Evolutionary conservation across 2,797 vertebrate species (phyloP), one percentile per base, ranked within the genome.

Genomic region (Sebastes minor): DNA sequence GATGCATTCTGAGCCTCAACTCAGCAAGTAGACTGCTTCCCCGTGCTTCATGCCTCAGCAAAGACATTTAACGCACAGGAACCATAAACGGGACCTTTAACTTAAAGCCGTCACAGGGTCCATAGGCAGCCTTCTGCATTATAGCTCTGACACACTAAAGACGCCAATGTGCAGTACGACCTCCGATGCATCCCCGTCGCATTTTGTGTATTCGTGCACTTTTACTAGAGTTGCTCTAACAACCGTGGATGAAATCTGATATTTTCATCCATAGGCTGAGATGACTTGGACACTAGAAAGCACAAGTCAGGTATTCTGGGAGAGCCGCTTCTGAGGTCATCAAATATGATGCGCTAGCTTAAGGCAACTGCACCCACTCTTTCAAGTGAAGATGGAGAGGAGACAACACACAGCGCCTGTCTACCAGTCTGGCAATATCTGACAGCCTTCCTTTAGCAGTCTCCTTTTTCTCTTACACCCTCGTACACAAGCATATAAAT

Each of bases 281-380:
- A 77, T 55, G 84, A 69, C 74, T 73, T 62, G 87, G 78, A 69
- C 69, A 61, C 73, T 76, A 74, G 78, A 87, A 86, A 79, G 80
- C 73, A 73, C 25, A 65, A 85, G 86, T 91, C 84, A 89, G 86
- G 75, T 88, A 84, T 83, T 90, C 80, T 77, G 83, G 69, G 80
- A 81, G 81, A 90, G 83, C 71, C 23, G 76, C 80, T 88, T 89
- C 84, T 81, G 78, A 90, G 87, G 89, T 92, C 89, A 92, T 94
- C 87, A 88, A 84, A 91, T 91, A 83, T 77, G 81, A 93, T 86
- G 76, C 80, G 78, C 78, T 90, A 46, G 88, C 92, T 92, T 81
- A 78, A 76, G 89, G 89, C 89, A 73, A 85, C 68, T 81, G 82
- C 82, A 79, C 69, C 62, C 61, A 82, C 79, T 86, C 87, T 87